A percentile compares a stretch with the other conserved stretches of the same genome.
Conservation (phyloP, 2,888 invertebrate genomes). For the Erebia aethiops region DNA sequence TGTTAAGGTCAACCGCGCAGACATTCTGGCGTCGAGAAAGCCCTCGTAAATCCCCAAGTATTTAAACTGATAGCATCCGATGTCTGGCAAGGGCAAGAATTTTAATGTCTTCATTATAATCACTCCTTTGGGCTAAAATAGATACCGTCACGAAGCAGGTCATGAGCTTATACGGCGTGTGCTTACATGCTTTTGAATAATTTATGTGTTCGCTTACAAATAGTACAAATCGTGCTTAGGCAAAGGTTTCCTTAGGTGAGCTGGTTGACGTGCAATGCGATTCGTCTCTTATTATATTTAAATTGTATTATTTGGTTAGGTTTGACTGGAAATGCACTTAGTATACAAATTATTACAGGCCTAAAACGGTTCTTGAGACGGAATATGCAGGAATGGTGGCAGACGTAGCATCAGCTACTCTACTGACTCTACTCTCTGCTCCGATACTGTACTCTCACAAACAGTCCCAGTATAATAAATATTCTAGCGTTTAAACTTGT, state of each 20-base stretch:
- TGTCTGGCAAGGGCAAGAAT: slow-evolving; percentile 57
- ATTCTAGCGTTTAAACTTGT: too few relatives aligned
- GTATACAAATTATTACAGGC: neutral
- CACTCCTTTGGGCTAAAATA: slow-evolving; percentile 47
- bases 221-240: slow-evolving; percentile 40
- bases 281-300: slow-evolving; percentile 16
- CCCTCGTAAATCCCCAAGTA: slow-evolving; percentile 46
- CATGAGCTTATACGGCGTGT: slow-evolving; percentile 45
- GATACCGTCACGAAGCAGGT: slow-evolving; percentile 46
- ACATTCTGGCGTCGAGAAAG: slow-evolving; percentile 59
- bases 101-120: slow-evolving; percentile 68
- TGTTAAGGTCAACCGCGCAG: slow-evolving; percentile 45
- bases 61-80: slow-evolving; percentile 37
- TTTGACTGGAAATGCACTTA: neutral
- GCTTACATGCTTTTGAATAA: slow-evolving; percentile 46
- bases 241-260: slow-evolving; percentile 33
- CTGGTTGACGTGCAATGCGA: slow-evolving; percentile 17
- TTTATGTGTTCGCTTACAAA: slow-evolving; percentile 43
- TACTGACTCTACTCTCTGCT: too few relatives aligned
- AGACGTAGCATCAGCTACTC: too few relatives aligned
- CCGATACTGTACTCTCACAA: too few relatives aligned
- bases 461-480: too few relatives aligned
- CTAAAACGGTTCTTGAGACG: too few relatives aligned
- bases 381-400: too few relatives aligned
- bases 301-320: slow-evolving; percentile 10